phyloP scores from a whole-genome alignment of 1,140 invertebrate species.

The Paraescarpia echinospica region DNA sequence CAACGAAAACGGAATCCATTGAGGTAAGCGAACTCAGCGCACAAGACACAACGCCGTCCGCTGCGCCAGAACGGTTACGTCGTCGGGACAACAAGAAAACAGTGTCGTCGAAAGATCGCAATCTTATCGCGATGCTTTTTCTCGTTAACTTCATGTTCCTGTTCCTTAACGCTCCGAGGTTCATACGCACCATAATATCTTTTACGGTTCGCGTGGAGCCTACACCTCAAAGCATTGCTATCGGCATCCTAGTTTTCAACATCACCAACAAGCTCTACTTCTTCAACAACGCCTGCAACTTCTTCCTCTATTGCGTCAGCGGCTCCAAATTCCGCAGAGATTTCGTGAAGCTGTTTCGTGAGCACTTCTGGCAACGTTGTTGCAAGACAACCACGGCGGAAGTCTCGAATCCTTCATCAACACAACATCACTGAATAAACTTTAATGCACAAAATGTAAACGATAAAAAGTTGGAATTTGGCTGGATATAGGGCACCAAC shows the following conservation, averaged over 20 bases:
- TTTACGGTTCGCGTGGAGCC: not conserved
- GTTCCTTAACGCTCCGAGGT: not conserved
- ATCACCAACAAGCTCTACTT: conserved; percentile 15
- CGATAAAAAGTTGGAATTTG: not conserved
- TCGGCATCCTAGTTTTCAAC: not conserved
- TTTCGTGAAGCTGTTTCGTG: not conserved
- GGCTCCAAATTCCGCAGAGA: conserved; percentile 13
- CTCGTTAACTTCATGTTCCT: conserved; percentile 16
- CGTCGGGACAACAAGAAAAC: not conserved
- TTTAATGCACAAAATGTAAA: not conserved
- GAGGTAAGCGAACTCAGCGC: not conserved
- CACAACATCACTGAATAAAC: not conserved
- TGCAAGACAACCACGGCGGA: not conserved
- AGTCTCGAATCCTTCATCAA: not conserved
- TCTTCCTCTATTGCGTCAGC: conserved; percentile 15
- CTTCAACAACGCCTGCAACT: conserved; percentile 20
- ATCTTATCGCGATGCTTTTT: conserved; percentile 11
- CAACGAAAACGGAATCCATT: not conserved
- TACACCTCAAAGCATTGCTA: not conserved
- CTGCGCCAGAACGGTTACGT: not conserved
- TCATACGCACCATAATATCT: not conserved
- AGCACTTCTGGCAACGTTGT: not conserved
- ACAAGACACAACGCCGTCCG: not conserved
- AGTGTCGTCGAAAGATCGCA: not conserved
- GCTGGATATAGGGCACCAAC: not conserved